Percentiles rank a stretch among this genome's conserved stretches.
Conservation (phyloP, 2,113 vertebrate genomes). For the Trematocara stigmaticum region DNA sequence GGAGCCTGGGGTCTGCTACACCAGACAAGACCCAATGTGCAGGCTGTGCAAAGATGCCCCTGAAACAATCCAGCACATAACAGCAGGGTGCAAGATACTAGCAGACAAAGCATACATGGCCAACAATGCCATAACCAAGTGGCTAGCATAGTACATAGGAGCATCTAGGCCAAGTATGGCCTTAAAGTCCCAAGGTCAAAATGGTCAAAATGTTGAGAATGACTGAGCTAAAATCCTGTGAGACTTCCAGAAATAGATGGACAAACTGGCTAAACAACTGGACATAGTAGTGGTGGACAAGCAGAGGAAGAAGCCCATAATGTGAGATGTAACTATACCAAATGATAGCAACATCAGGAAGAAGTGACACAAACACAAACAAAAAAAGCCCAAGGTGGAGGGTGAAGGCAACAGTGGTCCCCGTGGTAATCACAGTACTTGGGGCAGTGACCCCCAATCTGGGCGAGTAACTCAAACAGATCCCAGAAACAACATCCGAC, state of each 20-base stretch:
- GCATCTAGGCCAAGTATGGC: not conserved
- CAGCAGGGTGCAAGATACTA: not conserved
- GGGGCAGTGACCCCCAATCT: not conserved
- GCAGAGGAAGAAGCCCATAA: not conserved
- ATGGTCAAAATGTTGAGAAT: not conserved
- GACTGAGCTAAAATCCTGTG: not conserved
- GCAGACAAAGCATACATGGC: not conserved
- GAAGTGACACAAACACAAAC: not conserved
- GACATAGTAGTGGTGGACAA: not conserved
- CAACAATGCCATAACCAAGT: not conserved
- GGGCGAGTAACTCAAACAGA: not conserved
- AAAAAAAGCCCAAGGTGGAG: not conserved
- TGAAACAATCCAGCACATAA: not conserved
- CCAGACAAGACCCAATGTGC: not conserved
- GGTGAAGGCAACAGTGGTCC: not conserved
- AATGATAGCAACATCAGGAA: not conserved
- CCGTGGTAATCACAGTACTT: accelerated
- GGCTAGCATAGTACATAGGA: not conserved
- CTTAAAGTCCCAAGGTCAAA: not conserved
- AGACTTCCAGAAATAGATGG: not conserved
- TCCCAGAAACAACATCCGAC: accelerated
- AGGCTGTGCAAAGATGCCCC: not conserved
- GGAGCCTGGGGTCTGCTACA: not conserved
- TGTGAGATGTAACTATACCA: not conserved
- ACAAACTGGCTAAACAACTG: not conserved